A percentile compares a stretch with the other conserved stretches of the same genome.
Conservation (phyloP, 2,888 invertebrate species). For the Rugalucina vietnamica region DNA sequence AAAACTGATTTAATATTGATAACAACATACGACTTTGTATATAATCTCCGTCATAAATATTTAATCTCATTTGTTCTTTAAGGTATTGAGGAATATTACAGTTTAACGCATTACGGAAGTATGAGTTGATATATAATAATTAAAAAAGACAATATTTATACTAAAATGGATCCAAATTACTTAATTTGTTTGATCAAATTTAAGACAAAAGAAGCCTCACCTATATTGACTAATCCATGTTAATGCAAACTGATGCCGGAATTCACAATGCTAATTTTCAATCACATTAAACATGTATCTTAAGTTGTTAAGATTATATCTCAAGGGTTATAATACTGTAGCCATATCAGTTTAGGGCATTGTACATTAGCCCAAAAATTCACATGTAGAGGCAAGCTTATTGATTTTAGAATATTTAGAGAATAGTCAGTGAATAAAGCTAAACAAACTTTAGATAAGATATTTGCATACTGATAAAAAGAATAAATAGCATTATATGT, state of each 20-base stretch:
- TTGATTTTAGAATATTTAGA: slow-evolving; percentile 9
- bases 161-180: no score
- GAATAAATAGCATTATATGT: neutral
- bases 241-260: neutral
- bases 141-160: no score
- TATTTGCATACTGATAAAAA: slow-evolving; percentile 11
- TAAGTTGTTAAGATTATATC: neutral
- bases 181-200: no score
- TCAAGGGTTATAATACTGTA: neutral
- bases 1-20: no score
- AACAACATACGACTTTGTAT: no score
- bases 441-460: slow-evolving; percentile 13
- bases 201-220: neutral
- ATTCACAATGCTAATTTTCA: neutral
- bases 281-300: neutral
- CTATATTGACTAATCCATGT: neutral
- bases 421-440: slow-evolving; percentile 3
- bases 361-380: slow-evolving; percentile 3
- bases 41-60: no score
- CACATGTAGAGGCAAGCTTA: slow-evolving; percentile 8
- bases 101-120: no score
- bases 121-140: no score
- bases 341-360: neutral
- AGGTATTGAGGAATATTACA: no score
- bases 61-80: no score